Evolutionary conservation across 2,888 invertebrate species (phyloP).

Genomic region (Bombylius major): DNA sequence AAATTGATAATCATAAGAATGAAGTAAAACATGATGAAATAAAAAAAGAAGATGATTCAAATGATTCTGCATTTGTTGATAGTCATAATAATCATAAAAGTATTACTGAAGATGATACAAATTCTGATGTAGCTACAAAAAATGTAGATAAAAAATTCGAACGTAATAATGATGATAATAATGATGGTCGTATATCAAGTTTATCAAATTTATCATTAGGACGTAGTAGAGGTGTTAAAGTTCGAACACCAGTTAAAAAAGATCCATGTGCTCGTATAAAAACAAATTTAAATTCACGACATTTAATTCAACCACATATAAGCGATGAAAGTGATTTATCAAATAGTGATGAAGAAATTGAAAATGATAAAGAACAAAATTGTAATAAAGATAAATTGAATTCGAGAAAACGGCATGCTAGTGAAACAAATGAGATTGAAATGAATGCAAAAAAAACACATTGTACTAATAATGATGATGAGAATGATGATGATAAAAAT

Average conservation of each 20-base stretch:
- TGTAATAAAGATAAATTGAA: no score
- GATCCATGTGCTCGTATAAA: not conserved
- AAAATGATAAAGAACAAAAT: no score
- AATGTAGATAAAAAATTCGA: no score
- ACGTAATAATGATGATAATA: not conserved
- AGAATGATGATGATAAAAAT: not conserved
- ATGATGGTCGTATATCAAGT: not conserved
- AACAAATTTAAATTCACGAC: slow-evolving; percentile 13
- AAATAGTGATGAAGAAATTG: not conserved
- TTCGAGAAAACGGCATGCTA: no score
- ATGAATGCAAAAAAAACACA: no score
- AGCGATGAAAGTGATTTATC: slow-evolving; percentile 1
- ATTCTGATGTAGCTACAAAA: no score
- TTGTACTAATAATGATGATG: no score
- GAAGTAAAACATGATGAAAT: not conserved
- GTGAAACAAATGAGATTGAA: no score
- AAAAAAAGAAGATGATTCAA: not conserved
- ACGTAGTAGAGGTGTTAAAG: not conserved
- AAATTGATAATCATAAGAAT: not conserved
- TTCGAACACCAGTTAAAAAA: slow-evolving; percentile 2
- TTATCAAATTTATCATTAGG: not conserved
- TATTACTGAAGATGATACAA: no score
- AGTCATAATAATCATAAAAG: not conserved
- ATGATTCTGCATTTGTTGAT: not conserved
- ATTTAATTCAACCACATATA: slow-evolving; percentile 8